Evolutionary conservation across 1,140 invertebrate genomes (phyloP).

Genomic region (Limonius californicus): DNA sequence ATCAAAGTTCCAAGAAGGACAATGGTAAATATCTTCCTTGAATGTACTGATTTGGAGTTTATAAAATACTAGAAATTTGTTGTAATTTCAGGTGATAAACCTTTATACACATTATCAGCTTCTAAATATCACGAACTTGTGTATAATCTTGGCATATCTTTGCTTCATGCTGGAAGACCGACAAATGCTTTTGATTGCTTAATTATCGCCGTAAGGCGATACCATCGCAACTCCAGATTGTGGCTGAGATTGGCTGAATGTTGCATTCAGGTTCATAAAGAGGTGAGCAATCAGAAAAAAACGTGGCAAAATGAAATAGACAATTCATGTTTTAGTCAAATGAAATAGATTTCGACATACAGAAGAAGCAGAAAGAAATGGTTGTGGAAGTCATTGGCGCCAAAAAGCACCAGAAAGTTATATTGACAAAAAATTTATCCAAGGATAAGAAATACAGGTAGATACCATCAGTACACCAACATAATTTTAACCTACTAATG

Average conservation of each 20-base stretch:
- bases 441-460: slow-evolving; percentile 56
- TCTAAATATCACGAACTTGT: slow-evolving; percentile 74
- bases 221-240: slow-evolving; percentile 82
- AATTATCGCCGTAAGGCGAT: slow-evolving; percentile 79
- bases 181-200: slow-evolving; percentile 88
- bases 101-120: slow-evolving; percentile 57
- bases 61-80: not conserved
- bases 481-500: not conserved
- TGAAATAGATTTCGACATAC: slow-evolving; percentile 62
- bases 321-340: slow-evolving; percentile 57
- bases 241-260: slow-evolving; percentile 94
- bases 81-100: slow-evolving; percentile 40
- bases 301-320: too few species aligned
- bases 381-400: slow-evolving; percentile 60
- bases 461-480: slow-evolving; percentile 1
- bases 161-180: slow-evolving; percentile 76
- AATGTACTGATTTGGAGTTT: not conserved
- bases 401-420: slow-evolving; percentile 63
- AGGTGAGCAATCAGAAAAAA: slow-evolving; percentile 55
- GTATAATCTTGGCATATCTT: slow-evolving; percentile 86
- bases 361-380: slow-evolving; percentile 58
- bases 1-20: slow-evolving; percentile 36
- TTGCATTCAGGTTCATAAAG: slow-evolving; percentile 71
- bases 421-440: slow-evolving; percentile 55
- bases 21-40: not conserved